Conservation (phyloP, 64 coral and sea anemone genomes). For the Trachythela sp. region DNA sequence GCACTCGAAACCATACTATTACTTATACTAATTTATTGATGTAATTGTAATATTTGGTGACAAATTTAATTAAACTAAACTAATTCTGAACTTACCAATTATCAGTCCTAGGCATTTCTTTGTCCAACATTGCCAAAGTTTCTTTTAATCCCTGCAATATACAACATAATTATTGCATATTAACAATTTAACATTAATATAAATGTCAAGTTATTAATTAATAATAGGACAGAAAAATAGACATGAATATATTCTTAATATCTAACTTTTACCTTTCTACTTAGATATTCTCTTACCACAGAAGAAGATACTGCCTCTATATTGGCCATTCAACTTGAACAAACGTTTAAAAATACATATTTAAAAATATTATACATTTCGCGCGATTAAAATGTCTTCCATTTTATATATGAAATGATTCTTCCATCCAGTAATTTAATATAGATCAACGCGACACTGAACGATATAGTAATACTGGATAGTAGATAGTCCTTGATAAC, state of each 20-base stretch:
- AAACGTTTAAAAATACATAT: not conserved
- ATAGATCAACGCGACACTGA: not conserved
- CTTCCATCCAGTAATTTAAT: too few relatives aligned
- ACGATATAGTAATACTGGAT: not conserved
- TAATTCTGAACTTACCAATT: not conserved
- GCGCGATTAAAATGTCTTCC: too few relatives aligned
- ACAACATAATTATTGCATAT: too few relatives aligned
- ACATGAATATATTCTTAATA: too few relatives aligned
- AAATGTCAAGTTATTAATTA: not conserved
- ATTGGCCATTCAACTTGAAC: conserved; percentile 3
- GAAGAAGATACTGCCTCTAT: conserved; percentile 59
- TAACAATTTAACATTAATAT: conserved; percentile 17
- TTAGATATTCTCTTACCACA: conserved; percentile 66
- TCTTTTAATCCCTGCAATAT: conserved; percentile 25
- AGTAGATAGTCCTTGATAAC: too few relatives aligned
- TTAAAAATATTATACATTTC: too few relatives aligned
- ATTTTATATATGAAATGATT: too few relatives aligned
- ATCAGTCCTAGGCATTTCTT: not conserved
- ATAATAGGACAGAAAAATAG: too few relatives aligned
- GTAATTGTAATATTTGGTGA: too few relatives aligned
- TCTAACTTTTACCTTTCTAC: conserved; percentile 59
- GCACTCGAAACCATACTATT: too few relatives aligned
- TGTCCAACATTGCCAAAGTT: not conserved
- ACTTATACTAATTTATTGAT: too few relatives aligned
- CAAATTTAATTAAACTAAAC: too few relatives aligned